Evolutionary conservation across 2,797 vertebrate genomes (phyloP).

Genomic region (Caiman crocodilus): DNA sequence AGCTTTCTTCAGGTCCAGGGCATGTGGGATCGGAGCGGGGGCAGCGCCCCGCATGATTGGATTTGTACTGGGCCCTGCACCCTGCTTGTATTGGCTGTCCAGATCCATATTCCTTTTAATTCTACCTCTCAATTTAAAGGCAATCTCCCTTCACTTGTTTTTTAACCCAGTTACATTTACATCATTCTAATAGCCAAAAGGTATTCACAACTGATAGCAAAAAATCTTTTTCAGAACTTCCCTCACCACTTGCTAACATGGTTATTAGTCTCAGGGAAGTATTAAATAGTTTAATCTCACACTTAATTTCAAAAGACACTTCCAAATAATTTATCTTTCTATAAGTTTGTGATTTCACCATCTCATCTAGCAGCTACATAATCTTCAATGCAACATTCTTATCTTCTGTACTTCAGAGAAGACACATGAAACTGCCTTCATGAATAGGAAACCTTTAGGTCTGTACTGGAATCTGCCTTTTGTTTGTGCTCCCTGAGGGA

Average conservation of each 20-base stretch:
- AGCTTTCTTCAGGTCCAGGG: too few relatives aligned
- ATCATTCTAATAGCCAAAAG: background rate
- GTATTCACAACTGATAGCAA: background rate
- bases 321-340: background rate
- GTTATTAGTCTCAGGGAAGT: background rate
- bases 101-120: background rate
- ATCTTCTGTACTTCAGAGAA: background rate
- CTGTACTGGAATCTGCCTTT: background rate
- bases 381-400: background rate
- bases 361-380: background rate
- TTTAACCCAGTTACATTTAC: background rate
- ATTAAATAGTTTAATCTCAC: background rate
- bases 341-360: accelerated
- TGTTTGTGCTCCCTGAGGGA: background rate
- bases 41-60: too few relatives aligned
- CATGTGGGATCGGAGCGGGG: too few relatives aligned
- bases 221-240: background rate
- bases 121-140: accelerated
- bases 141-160: background rate
- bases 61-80: too few relatives aligned
- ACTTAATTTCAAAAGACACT: background rate
- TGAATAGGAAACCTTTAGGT: background rate
- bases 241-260: background rate
- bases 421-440: background rate
- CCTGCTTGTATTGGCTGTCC: too few relatives aligned